phyloP scores from a whole-genome alignment of 2,113 vertebrate genomes.

The Chaenocephalus aceratus region DNA sequence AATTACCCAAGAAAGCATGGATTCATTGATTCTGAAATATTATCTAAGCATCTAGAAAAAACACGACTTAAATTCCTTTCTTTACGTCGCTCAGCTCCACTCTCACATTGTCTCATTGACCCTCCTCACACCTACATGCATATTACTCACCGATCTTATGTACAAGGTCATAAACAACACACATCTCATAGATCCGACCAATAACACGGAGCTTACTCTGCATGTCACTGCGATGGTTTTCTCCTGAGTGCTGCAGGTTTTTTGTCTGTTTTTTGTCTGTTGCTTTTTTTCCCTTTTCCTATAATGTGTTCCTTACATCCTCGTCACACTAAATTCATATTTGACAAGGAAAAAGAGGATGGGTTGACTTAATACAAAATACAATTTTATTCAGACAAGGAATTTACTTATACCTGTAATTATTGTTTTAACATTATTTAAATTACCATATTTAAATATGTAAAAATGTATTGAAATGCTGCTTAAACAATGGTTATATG shows the following conservation, averaged over 20 bases:
- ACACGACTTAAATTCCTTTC: not conserved
- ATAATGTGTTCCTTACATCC: no score
- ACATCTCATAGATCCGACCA: not conserved
- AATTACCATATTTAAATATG: not conserved
- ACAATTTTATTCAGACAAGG: no score
- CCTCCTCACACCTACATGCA: not conserved
- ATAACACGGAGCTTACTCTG: not conserved
- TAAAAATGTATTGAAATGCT: not conserved
- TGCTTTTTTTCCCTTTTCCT: no score
- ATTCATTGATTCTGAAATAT: no score
- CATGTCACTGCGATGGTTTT: not conserved
- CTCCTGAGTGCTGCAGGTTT: not conserved
- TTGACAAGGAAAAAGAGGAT: not conserved
- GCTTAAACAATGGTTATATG: not conserved
- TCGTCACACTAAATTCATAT: not conserved
- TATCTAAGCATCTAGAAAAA: not conserved
- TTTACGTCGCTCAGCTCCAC: not conserved
- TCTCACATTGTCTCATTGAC: not conserved
- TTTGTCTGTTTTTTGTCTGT: not conserved
- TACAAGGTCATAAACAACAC: not conserved
- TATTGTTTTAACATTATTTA: not conserved
- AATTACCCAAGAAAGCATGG: not conserved
- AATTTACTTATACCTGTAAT: not conserved
- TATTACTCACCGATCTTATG: not conserved
- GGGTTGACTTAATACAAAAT: no score